phyloP scores from a whole-genome alignment of 2,888 invertebrate genomes.

The Cylindroiulus punctatus region DNA sequence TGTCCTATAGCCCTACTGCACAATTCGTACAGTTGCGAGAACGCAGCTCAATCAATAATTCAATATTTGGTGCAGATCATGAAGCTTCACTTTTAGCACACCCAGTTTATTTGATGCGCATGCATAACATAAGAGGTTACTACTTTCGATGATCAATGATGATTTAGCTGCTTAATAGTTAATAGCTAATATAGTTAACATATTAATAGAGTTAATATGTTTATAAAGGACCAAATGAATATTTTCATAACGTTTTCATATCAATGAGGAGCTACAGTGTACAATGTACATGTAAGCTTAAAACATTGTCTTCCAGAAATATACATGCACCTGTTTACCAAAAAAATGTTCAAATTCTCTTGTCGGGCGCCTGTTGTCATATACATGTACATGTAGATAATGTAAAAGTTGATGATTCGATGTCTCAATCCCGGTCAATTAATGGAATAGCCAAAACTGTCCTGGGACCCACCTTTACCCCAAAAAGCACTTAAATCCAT shows the following conservation, averaged over 20 bases:
- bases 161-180: too few species aligned
- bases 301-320: neutral
- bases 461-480: slow-evolving; percentile 9
- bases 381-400: neutral
- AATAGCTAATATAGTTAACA: too few species aligned
- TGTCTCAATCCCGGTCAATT: slow-evolving; percentile 27
- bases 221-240: too few species aligned
- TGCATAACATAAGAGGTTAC: neutral
- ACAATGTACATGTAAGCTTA: too few species aligned
- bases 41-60: neutral
- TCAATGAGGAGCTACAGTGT: too few species aligned
- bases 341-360: neutral
- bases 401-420: slow-evolving; percentile 14
- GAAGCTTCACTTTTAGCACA: neutral
- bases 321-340: neutral
- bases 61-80: neutral
- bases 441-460: neutral
- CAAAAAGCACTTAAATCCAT: slow-evolving; percentile 42
- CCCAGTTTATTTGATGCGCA: neutral
- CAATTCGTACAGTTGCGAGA: too few species aligned
- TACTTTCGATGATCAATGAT: too few species aligned
- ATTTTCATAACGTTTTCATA: too few species aligned
- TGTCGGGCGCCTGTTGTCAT: slow-evolving; percentile 3
- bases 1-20: too few species aligned
- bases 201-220: too few species aligned